phyloP scores from a whole-genome alignment of 1,140 invertebrate species.

The Oscheius sp. region DNA sequence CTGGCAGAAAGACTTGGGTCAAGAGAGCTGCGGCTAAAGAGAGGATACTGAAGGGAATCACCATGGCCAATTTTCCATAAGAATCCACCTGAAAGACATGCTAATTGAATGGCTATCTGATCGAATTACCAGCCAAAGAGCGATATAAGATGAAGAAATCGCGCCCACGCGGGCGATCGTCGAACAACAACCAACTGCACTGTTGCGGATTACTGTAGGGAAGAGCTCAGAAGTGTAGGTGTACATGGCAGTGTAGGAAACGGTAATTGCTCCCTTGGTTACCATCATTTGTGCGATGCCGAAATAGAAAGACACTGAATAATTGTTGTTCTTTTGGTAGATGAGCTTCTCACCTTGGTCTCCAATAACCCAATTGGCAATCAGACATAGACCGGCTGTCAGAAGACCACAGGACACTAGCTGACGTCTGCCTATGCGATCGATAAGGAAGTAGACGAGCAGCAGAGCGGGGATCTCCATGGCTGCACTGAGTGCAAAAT shows the following conservation, averaged over 20 bases:
- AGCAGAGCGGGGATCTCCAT: slow-evolving; percentile 59
- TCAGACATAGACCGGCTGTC: slow-evolving; percentile 48
- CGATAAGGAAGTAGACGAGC: slow-evolving; percentile 50
- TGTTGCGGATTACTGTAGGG: slow-evolving; percentile 64
- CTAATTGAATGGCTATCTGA: neutral
- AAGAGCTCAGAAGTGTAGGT: slow-evolving; percentile 64
- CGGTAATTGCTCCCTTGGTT: slow-evolving; percentile 55
- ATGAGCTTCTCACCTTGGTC: neutral
- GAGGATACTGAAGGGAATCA: slow-evolving; percentile 50
- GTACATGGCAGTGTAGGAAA: slow-evolving; percentile 55
- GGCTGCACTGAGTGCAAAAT: slow-evolving; percentile 51
- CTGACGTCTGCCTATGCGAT: slow-evolving; percentile 50
- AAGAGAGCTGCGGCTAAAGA: slow-evolving; percentile 46
- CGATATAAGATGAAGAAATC: slow-evolving; percentile 63
- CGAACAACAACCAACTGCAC: slow-evolving; percentile 65
- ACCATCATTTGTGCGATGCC: slow-evolving; percentile 53
- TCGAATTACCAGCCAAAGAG: slow-evolving; percentile 53
- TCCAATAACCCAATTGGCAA: slow-evolving; percentile 50
- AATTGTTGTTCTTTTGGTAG: slow-evolving; percentile 14
- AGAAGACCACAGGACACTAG: slow-evolving; percentile 49
- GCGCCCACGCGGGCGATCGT: slow-evolving; percentile 65
- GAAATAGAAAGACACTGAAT: slow-evolving; percentile 42
- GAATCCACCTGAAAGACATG: slow-evolving; percentile 41
- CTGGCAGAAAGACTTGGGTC: slow-evolving; percentile 51
- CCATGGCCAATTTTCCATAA: slow-evolving; percentile 46